Conservation (phyloP, 2,797 vertebrate species). For the Enteromius afrohamiltoni region DNA sequence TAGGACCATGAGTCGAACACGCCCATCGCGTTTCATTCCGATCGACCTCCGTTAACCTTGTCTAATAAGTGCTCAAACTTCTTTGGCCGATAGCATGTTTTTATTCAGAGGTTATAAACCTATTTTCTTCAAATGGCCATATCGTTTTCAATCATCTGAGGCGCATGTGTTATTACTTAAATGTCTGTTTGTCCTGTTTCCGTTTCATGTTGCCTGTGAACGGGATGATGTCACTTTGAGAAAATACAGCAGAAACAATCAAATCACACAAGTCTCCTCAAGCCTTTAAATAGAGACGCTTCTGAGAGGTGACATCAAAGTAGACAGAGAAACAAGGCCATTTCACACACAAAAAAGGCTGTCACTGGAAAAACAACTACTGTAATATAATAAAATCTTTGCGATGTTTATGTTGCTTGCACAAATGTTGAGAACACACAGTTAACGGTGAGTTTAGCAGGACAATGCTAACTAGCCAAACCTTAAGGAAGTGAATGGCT, state of each 20-base stretch:
- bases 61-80: too few species aligned
- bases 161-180: constrained; percentile 9
- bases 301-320: background rate
- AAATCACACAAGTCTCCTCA: background rate
- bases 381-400: background rate
- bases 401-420: background rate
- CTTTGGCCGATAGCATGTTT: background rate
- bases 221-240: background rate
- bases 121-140: background rate
- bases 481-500: background rate
- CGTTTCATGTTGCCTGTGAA: background rate
- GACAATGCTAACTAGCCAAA: background rate
- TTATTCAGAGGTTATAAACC: background rate
- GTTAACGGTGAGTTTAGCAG: background rate
- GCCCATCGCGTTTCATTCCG: too few species aligned
- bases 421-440: background rate
- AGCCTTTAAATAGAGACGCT: background rate
- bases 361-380: background rate
- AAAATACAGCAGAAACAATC: background rate
- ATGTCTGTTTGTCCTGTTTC: background rate
- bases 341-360: background rate
- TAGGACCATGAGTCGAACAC: too few species aligned
- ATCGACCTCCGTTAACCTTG: too few species aligned
- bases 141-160: background rate
- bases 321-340: background rate